Evolutionary conservation across 2,888 invertebrate species (phyloP), one percentile per base, ranked within the genome.

Genomic region (Hyles lineata): DNA sequence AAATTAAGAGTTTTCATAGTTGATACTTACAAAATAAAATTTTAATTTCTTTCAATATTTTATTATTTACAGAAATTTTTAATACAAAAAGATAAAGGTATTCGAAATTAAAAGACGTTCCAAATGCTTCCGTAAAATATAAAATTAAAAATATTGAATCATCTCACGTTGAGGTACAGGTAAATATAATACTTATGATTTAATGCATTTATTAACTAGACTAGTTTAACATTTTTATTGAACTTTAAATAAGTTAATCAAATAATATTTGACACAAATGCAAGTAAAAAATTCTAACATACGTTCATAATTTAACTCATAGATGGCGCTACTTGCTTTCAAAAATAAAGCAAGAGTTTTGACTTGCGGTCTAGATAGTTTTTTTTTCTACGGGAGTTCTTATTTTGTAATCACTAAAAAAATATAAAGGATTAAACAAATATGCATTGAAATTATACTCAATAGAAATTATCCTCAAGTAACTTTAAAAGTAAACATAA

Each of bases 1-100:
- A 75, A 79, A 77, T 78, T 78, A 83, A 78, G 75, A 71, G 61
- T 73, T 72, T 77, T 80, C 72, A 77, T 61, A 74, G 73, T 73
- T 76, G 75, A 52, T 67, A 67, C 67, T 67, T 67, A 67, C 50
- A 67, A 62, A 63, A 32, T 58, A 63, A 63, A 63, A 29, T 21
- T 25, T 72, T n/a, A 63, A 63, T 58, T 63, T 63, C 11, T 55
- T 29, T 55, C 55, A 32, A 21, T 55, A 23, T 62, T 67, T 67
- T 63, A 59, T 71, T 60, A 70, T 82, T 76, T 82, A 81, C 80
- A 81, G 79, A 82, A 70, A 58, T 21, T 19, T 21, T 25, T 25
- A 69, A 52, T n/a, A 9, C 15, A 69, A 0, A 32, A 70, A 58
- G 6, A 70, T n/a, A 58, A 32, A 17, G 55, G 32, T 35, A 70